phyloP scores from a whole-genome alignment of 2,113 vertebrate genomes.

The Barbus barbus region DNA sequence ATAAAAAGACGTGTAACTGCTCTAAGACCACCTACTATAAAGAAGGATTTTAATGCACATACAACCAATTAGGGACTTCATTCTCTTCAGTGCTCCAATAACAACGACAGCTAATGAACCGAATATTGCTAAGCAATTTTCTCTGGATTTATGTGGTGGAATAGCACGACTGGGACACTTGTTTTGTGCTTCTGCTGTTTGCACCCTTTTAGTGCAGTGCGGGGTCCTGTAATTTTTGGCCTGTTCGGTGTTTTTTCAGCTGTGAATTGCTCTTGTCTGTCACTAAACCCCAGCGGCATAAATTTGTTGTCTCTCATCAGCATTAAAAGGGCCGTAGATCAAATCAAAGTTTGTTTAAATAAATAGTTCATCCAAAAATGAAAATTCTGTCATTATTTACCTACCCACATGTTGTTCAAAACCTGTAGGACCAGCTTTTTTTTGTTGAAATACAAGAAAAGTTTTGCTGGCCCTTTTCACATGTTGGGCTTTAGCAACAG shows the following conservation, averaged over 20 bases:
- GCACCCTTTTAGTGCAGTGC: conserved; percentile 5
- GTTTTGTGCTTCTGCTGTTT: conserved; percentile 12
- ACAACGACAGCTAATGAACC: conserved; percentile 18
- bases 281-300: not conserved
- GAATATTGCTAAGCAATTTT: conserved; percentile 18
- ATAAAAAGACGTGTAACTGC: not conserved
- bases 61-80: not conserved
- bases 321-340: not conserved
- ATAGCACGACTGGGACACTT: conserved; percentile 1
- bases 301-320: not conserved
- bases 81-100: conserved; percentile 5
- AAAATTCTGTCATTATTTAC: conserved; percentile 13
- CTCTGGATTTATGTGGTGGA: conserved; percentile 21
- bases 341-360: conserved; percentile 13
- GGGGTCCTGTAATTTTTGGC: conserved; percentile 18
- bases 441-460: not conserved
- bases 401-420: not conserved
- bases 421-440: not conserved
- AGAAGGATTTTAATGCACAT: not conserved
- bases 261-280: conserved; percentile 6
- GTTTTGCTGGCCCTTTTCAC: not conserved
- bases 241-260: conserved; percentile 27
- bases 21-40: not conserved
- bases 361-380: conserved; percentile 12
- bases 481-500: not conserved